Evolutionary conservation across 2,888 invertebrate genomes (phyloP), one percentile per base, ranked within the genome.

Genomic region (Romanomermis culicivorax): DNA sequence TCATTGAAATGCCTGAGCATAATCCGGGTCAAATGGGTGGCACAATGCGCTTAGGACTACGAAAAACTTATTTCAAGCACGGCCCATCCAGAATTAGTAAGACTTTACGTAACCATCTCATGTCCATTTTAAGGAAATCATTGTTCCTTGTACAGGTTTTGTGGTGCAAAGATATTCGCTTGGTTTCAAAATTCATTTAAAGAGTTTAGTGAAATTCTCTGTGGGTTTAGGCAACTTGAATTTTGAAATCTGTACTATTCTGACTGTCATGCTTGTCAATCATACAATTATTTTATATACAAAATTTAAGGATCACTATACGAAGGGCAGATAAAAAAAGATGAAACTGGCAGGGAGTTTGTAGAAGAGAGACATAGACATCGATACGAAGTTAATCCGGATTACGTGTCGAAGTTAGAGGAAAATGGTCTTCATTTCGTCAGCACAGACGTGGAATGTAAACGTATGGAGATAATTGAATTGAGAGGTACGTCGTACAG

Each of bases 1-100:
- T 97, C 2, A 84, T 97, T 58, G 93, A 97, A 64, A 99, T 99
- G 97, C 93, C 95, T 0, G 97, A 99, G 72, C 89, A 95, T 70
- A 86, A 87, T 69, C 79, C 81, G 0, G 65, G 64, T 42, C 43
- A 56, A 24, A 79, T 87, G 76, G 97, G 97, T 1, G 97, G 93
- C 7, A 97, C 97, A 0, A 97, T 99, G 97, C 76, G 97, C 57
- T 74, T 99, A 50, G 97, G 97, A n/a, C 84, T 82, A 67, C 78
- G 93, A 63, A 80, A 78, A 57, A 95, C 95, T 0, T 72, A 81
- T 43, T 83, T 99, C 68, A 78, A 79, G 57, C 74, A 68, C 1
- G 62, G 68, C 36, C 61, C 71, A 51, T 74, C 72, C 42, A 62
- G 70, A 48, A 62, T 75, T 20, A 64, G 74, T 71, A 64, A 67